These are phyloP conservation scores for crab-eating macaque (Macaca fascicularis) DNA, from an alignment of 2,113 vertebrate species.

Conservation along the genomic window DNA sequence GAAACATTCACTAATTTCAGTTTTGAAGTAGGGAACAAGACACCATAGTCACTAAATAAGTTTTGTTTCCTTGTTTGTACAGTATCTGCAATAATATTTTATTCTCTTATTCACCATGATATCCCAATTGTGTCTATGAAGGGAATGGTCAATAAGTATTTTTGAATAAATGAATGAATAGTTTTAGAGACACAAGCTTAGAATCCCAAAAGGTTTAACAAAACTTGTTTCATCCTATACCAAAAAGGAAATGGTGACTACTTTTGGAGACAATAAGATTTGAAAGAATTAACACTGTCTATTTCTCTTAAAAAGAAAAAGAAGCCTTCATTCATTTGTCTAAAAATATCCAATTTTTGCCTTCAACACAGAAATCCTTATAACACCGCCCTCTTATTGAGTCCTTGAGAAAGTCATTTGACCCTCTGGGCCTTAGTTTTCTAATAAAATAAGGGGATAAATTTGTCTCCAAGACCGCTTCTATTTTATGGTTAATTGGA, in stretches of 20 bases:
- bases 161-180: constrained; percentile 21
- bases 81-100: not conserved
- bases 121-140: not conserved
- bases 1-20: not conserved
- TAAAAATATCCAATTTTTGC: not conserved
- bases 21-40: not conserved
- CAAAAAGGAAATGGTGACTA: not conserved
- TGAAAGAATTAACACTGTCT: not conserved
- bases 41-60: not conserved
- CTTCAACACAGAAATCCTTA: not conserved
- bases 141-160: not conserved
- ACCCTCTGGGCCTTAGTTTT: not conserved
- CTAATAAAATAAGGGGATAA: not conserved
- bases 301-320: not conserved
- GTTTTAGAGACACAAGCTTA: not conserved
- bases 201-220: not conserved
- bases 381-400: not conserved
- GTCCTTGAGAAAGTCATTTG: not conserved
- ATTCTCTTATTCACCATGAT: not conserved
- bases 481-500: not conserved
- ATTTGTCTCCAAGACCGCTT: not conserved
- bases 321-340: not conserved
- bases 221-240: not conserved
- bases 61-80: not conserved
- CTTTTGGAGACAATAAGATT: not conserved